Base-by-base conservation (phyloP, 2,113 vertebrate species). In the Todiramphus chloris region DNA sequence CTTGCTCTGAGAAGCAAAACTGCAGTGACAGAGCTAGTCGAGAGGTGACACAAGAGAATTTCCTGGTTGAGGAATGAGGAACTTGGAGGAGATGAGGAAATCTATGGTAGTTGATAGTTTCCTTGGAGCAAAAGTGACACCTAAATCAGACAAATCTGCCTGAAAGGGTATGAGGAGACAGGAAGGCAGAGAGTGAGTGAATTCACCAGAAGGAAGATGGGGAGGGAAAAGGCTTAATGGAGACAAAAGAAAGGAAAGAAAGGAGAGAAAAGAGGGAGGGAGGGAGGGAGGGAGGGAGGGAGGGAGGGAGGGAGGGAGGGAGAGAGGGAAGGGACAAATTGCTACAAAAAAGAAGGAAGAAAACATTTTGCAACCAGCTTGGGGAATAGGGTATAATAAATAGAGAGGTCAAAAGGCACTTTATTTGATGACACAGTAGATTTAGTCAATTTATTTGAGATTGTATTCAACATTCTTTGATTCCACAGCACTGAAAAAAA, bases 371-470 rank as follows among this genome's bases (percentile, higher is more conserved):
- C 67, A 69, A 14, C 10, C 33, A 63, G 4, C 9, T 50, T 83
- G 25, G 31, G 53, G 33, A 53, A 43, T 90, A 53, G 6, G 4
- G 10, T 80, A 55, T 11, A 25, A 16, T 67, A 41, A 75, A 80
- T 53, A 69, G 39, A 31, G 46, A 86, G 9, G 23, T 76, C 0
- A 1, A 81, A 83, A 91, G 33, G 5, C 10, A 37, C 35, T 83
- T 64, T 0, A 3, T 83, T 70, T 86, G 59, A 31, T 56, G 16
- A 35, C 0, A 0, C 7, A 62, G 27, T 43, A 77, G 21, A 55
- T 82, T 87, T 88, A n/a, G 24, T 87, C 1, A 4, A 37, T 69
- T 58, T 75, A 44, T 84, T 78, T 69, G 33, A 44, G 39, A 39
- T 78, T 66, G 82, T 83, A 46, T 48, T 51, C 13, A 46, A 14